Evolutionary conservation across 23 tunicate species (phyloP).

Genomic region (Trididemnum nubilum): DNA sequence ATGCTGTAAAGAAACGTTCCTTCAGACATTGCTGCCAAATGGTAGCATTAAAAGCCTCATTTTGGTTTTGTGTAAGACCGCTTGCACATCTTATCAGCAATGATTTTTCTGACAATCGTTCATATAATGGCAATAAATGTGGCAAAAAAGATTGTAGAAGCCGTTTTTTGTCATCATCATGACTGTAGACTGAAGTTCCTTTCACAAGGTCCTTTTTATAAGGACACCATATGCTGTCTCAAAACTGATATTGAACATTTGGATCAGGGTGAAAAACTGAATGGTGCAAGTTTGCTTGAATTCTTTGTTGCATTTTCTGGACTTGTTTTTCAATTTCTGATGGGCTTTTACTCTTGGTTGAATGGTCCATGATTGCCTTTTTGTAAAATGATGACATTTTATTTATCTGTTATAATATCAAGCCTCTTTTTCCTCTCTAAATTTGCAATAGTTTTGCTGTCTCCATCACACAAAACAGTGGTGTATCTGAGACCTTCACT

Average conservation of each 20-base stretch:
- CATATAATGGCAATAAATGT: constrained; percentile 6
- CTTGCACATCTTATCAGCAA: constrained; percentile 1
- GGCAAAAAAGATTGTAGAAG: constrained; percentile 22
- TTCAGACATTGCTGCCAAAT: constrained; percentile 18
- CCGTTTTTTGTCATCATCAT: not conserved
- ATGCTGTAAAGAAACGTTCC: constrained; percentile 2
- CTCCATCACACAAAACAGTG: constrained; percentile 16
- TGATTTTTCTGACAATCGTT: constrained; percentile 3
- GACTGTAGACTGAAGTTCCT: constrained; percentile 3
- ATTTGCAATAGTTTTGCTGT: constrained; percentile 19
- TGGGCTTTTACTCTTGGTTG: not conserved
- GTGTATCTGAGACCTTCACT: not conserved
- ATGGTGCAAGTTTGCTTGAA: constrained; percentile 23
- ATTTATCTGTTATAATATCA: constrained; percentile 3
- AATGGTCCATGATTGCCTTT: constrained; percentile 14
- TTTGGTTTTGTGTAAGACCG: constrained; percentile 28
- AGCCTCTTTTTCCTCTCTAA: no score
- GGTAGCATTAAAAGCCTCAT: constrained; percentile 13
- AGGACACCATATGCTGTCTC: not conserved
- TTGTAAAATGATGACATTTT: not conserved
- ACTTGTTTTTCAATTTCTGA: not conserved
- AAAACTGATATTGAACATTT: constrained; percentile 9
- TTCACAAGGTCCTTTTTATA: not conserved
- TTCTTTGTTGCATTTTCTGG: constrained; percentile 15
- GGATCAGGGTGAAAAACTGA: constrained; percentile 21